Percentiles rank a stretch among this genome's conserved stretches.
Evolutionary conservation across 2,888 invertebrate species (phyloP).

Genomic region (Zele albiditarsus): DNA sequence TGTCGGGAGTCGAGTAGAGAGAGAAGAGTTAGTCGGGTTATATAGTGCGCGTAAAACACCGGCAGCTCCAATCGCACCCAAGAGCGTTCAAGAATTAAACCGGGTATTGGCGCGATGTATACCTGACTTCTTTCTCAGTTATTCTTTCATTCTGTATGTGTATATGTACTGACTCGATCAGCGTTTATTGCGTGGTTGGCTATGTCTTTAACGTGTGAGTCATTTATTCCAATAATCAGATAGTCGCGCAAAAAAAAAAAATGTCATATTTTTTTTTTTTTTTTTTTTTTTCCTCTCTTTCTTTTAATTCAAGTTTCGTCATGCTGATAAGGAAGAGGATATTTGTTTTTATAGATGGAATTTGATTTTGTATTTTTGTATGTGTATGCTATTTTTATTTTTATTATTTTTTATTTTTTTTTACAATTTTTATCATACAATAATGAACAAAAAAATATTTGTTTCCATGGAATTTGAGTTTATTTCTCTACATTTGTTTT

Average conservation of each 20-base stretch:
- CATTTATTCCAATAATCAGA: slow-evolving; percentile 40
- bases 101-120: slow-evolving; percentile 5
- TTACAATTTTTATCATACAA: no score
- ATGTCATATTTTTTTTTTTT: slow-evolving; percentile 22
- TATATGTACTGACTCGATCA: slow-evolving; percentile 9
- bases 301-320: slow-evolving; percentile 15
- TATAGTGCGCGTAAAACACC: slow-evolving; percentile 38
- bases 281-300: slow-evolving; percentile 5
- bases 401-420: no score
- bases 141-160: neutral
- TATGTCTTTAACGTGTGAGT: slow-evolving; percentile 31
- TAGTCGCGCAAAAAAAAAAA: slow-evolving; percentile 9
- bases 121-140: neutral
- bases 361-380: neutral
- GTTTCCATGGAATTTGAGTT: no score
- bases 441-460: no score
- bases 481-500: no score
- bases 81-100: neutral
- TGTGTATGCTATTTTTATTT: neutral
- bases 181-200: slow-evolving; percentile 21
- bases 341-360: slow-evolving; percentile 1
- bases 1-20: neutral
- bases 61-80: slow-evolving; percentile 19
- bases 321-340: neutral
- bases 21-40: neutral